Percentiles rank a stretch among this genome's conserved stretches.
Evolutionary conservation across 2,113 vertebrate genomes (phyloP).

Genomic region (Caloenas nicobarica): DNA sequence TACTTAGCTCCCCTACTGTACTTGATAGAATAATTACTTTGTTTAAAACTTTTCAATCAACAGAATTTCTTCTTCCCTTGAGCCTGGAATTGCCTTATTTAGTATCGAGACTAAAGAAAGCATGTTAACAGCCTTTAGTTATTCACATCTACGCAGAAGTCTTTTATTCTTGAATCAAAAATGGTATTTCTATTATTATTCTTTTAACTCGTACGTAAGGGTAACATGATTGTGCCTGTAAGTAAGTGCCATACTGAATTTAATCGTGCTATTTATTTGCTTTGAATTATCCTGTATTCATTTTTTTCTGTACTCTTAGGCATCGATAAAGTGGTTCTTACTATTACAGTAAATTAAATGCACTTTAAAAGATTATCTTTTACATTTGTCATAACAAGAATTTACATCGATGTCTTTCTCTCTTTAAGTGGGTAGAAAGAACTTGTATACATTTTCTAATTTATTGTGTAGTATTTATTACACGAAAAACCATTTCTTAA

Average conservation of each 20-base stretch:
- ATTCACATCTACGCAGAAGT: background rate
- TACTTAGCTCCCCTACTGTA: background rate
- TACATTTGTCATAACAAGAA: slow-evolving; percentile 76
- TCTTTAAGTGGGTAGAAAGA: slow-evolving; percentile 72
- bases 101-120: slow-evolving; percentile 8
- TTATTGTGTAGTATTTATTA: slow-evolving; percentile 73
- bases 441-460: slow-evolving; percentile 71
- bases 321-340: slow-evolving; percentile 61
- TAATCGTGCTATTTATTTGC: slow-evolving; percentile 74
- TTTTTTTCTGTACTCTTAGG: slow-evolving; percentile 60
- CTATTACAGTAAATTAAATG: slow-evolving; percentile 72
- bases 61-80: slow-evolving; percentile 6
- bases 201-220: slow-evolving; percentile 47
- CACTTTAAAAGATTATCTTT: slow-evolving; percentile 73
- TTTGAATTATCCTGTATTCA: slow-evolving; percentile 70
- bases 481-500: slow-evolving; percentile 52
- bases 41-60: slow-evolving; percentile 39
- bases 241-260: slow-evolving; percentile 66
- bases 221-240: slow-evolving; percentile 62
- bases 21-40: background rate
- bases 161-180: slow-evolving; percentile 69
- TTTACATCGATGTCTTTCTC: slow-evolving; percentile 63
- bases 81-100: background rate
- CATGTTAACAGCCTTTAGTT: slow-evolving; percentile 53
- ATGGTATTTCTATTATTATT: slow-evolving; percentile 61